Evolutionary conservation across 2,113 vertebrate species (phyloP).

Genomic region (Lagenorhynchus albirostris): DNA sequence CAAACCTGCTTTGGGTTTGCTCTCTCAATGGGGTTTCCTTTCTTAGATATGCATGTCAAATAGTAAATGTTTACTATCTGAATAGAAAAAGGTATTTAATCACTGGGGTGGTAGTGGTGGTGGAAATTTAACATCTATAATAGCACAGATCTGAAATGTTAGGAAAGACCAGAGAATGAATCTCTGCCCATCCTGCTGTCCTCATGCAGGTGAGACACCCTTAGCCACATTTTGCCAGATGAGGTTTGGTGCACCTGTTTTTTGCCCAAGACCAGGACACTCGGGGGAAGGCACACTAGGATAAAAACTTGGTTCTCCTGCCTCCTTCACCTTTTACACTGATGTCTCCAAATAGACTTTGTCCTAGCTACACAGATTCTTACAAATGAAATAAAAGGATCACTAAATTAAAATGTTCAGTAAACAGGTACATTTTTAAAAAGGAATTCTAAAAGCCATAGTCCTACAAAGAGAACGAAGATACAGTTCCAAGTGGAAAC

Average conservation of each 20-base stretch:
- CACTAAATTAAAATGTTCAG: not conserved
- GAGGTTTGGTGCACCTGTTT: not conserved
- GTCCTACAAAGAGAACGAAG: not conserved
- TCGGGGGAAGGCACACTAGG: not conserved
- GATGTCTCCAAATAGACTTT: not conserved
- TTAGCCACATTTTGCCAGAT: not conserved
- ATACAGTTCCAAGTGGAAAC: not conserved
- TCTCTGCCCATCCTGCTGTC: not conserved
- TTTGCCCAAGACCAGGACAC: not conserved
- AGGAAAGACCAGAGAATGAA: not conserved
- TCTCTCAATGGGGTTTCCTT: not conserved
- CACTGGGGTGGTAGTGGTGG: too few relatives aligned
- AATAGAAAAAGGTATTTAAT: not conserved
- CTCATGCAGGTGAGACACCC: rapidly evolving
- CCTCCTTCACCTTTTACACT: not conserved
- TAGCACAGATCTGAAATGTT: not conserved
- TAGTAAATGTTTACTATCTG: not conserved
- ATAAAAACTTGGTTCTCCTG: not conserved
- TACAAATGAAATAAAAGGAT: not conserved
- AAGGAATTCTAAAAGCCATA: not conserved
- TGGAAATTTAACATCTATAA: not conserved
- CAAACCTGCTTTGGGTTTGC: too few relatives aligned
- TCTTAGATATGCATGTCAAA: not conserved
- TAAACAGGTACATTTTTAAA: not conserved
- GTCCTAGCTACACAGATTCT: not conserved